Evolutionary conservation across 2,888 invertebrate genomes (phyloP), one percentile per base, ranked within the genome.

Genomic region (Leptinotarsa juncta): DNA sequence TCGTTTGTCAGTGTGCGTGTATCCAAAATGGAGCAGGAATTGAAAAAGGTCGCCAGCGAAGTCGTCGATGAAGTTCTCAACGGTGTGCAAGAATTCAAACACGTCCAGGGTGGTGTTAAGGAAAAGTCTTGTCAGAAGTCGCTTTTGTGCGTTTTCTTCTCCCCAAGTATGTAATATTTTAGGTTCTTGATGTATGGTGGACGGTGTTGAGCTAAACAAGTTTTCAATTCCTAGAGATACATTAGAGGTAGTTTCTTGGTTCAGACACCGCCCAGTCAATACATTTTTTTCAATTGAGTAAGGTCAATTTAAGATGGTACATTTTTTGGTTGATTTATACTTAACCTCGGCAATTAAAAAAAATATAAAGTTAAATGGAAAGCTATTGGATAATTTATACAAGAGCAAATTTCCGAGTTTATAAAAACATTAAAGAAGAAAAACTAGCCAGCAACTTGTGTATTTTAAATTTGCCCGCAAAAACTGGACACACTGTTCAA

Each of bases 121-220:
- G 82, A 82, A 71, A 82, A 80, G 32, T 55, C 42, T 32, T 81
- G 82, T 71, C 81, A 84, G 76, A 87, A 87, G 81, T 89, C 89
- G 70, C 85, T 90, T 78, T 84, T 90, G 81, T 90, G 90, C 86
- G 88, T 89, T 79, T 84, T 90, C 74, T 88, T 90, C 75, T 86
- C 88, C 81, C 90, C 90, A 79, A 85, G 90, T 90, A 90, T 82
- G 90, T 62, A 67, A 32, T 60, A 67, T 67, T 32, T 67, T 67
- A 16, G 48, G 71, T 72, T 50, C 60, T 72, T 14, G 2, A 7
- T 26, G 23, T 49, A 67, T 23, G 14, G 20, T 57, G 32, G 62
- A 62, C 42, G 32, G 62, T 62, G 62, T 42, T 42, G n/a, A n/a
- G 4, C 20, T 4, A 4, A 2, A 57, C 23, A 15, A 14, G 20